Percentiles rank a stretch among this genome's conserved stretches.
phyloP scores from a whole-genome alignment of 2,888 invertebrate species.

The Onchidella celtica region DNA sequence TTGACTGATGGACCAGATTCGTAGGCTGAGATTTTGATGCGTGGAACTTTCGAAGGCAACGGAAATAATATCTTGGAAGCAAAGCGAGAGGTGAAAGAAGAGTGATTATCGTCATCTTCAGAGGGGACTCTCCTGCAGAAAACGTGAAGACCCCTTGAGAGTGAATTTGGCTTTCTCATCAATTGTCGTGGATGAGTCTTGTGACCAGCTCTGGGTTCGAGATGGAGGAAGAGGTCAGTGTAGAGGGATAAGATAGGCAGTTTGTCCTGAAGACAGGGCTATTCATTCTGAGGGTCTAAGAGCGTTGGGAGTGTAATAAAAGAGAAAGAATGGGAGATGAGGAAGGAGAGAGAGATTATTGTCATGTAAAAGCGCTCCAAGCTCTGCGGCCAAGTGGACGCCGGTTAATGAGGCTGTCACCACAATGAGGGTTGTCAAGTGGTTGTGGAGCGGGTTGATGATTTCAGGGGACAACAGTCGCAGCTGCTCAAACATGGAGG shows the following conservation, averaged over 20 bases:
- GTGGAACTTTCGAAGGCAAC: too few species aligned
- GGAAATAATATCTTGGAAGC: too few species aligned
- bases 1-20: too few species aligned
- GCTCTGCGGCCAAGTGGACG: conserved; percentile 20
- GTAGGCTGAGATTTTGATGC: too few species aligned
- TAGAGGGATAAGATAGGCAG: background rate
- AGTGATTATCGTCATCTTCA: too few species aligned
- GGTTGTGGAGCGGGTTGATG: conserved; percentile 2
- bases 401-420: conserved; percentile 37
- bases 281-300: conserved; percentile 26
- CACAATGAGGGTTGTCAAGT: conserved; percentile 12
- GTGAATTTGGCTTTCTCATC: too few species aligned
- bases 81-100: too few species aligned
- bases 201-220: too few species aligned
- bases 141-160: too few species aligned
- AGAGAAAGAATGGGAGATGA: background rate
- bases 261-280: background rate
- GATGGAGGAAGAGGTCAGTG: background rate
- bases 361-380: background rate
- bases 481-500: conserved; percentile 36
- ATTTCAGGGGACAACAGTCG: conserved; percentile 3
- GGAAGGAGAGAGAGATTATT: background rate
- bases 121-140: too few species aligned
- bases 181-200: too few species aligned
- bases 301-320: background rate